Percentiles rank a stretch among this genome's conserved stretches.
phyloP scores from a whole-genome alignment of 2,888 invertebrate genomes.

The Eupithecia pulchellata region DNA sequence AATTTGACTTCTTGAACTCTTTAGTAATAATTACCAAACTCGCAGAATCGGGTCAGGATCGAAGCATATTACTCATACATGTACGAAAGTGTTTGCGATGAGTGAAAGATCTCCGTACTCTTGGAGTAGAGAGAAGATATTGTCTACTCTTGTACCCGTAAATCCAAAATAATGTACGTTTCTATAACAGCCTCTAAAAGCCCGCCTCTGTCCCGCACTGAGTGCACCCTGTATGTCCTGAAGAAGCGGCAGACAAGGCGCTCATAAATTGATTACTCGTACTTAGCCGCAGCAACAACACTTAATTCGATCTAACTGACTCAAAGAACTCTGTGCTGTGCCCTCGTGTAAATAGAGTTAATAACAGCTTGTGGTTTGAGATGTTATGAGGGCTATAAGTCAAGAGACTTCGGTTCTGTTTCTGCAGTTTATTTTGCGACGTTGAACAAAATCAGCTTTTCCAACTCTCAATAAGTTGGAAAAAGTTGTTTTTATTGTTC shows the following conservation, averaged over 20 bases:
- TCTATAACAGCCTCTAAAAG: neutral
- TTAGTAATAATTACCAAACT: neutral
- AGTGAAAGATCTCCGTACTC: neutral
- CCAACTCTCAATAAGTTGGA: too few species aligned
- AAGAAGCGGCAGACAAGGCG: neutral
- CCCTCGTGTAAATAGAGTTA: neutral
- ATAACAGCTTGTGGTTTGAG: neutral
- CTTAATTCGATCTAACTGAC: constrained; percentile 1
- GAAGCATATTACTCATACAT: too few species aligned
- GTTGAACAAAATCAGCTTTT: too few species aligned
- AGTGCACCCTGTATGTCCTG: neutral
- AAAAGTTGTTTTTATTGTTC: too few species aligned
- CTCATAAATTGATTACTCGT: constrained; percentile 16
- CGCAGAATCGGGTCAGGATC: neutral
- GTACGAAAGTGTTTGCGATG: neutral
- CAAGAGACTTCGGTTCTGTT: constrained; percentile 1
- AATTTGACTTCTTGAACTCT: neutral
- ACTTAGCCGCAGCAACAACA: constrained; percentile 1
- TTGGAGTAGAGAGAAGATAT: too few species aligned
- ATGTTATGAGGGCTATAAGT: neutral
- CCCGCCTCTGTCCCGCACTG: neutral
- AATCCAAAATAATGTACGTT: too few species aligned
- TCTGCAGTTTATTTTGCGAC: constrained; percentile 2
- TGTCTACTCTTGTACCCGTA: neutral
- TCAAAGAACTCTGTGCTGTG: neutral